Evolutionary conservation across 2,888 invertebrate genomes (phyloP).

Genomic region (Synergus itoensis): DNA sequence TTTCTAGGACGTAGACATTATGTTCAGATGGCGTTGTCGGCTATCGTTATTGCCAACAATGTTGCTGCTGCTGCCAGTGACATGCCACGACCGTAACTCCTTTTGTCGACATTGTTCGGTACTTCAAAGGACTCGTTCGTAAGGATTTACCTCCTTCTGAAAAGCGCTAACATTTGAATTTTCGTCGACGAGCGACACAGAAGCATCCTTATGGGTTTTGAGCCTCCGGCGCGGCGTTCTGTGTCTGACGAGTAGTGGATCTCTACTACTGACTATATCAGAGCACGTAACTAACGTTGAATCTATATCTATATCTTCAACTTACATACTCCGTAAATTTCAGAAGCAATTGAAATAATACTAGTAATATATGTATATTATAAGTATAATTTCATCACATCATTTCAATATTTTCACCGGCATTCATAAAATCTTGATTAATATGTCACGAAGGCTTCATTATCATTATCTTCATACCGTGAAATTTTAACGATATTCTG

Average conservation of each 20-base stretch:
- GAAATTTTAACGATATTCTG: too few species aligned
- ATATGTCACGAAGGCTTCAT: too few species aligned
- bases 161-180: constrained; percentile 34
- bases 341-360: neutral
- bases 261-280: constrained; percentile 17
- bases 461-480: too few species aligned
- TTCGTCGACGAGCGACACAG: constrained; percentile 17
- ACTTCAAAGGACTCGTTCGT: constrained; percentile 53
- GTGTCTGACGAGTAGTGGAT: constrained; percentile 14
- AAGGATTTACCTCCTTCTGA: constrained; percentile 51
- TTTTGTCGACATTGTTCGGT: constrained; percentile 58
- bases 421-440: too few species aligned
- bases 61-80: constrained; percentile 60
- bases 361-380: too few species aligned
- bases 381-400: too few species aligned
- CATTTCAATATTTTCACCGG: neutral
- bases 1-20: neutral
- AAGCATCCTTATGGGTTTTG: constrained; percentile 24
- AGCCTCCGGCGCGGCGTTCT: constrained; percentile 27
- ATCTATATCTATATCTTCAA: too few species aligned
- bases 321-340: neutral
- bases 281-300: neutral
- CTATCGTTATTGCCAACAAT: constrained; percentile 27
- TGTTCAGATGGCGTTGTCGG: neutral
- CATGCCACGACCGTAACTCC: constrained; percentile 58